Conservation (phyloP, 2,113 vertebrate species). For the Rhabdornis inornatus region DNA sequence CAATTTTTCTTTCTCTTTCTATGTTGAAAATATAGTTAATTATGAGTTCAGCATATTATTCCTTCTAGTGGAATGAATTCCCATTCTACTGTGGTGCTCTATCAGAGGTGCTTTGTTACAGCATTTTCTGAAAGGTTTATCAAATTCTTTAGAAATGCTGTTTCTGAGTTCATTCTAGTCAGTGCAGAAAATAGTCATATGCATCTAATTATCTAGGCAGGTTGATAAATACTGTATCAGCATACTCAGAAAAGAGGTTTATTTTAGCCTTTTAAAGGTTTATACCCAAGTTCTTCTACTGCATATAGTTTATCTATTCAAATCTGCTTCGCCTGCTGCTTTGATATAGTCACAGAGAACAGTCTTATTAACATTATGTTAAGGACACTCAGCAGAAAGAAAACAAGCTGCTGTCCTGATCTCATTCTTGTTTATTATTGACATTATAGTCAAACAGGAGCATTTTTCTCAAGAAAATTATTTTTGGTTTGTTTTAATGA, state of each 20-base stretch:
- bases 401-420: not conserved
- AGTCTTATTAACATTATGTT: not conserved
- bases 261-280: not conserved
- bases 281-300: not conserved
- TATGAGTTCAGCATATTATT: not conserved
- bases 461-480: not conserved
- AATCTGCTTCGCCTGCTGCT: not conserved
- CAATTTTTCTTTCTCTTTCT: not conserved
- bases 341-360: not conserved
- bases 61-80: not conserved
- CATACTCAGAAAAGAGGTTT: not conserved
- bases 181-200: not conserved
- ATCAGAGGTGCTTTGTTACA: not conserved
- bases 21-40: not conserved
- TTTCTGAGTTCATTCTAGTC: not conserved
- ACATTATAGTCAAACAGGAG: not conserved
- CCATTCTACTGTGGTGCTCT: not conserved
- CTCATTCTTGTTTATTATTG: not conserved
- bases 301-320: not conserved
- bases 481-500: not conserved
- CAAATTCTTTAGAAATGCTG: not conserved
- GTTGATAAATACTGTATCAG: not conserved
- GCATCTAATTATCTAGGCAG: not conserved
- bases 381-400: not conserved
- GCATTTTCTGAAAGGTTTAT: not conserved